Evolutionary conservation across 2,797 vertebrate species (phyloP).

Genomic region (Cetoscarus ocellatus): DNA sequence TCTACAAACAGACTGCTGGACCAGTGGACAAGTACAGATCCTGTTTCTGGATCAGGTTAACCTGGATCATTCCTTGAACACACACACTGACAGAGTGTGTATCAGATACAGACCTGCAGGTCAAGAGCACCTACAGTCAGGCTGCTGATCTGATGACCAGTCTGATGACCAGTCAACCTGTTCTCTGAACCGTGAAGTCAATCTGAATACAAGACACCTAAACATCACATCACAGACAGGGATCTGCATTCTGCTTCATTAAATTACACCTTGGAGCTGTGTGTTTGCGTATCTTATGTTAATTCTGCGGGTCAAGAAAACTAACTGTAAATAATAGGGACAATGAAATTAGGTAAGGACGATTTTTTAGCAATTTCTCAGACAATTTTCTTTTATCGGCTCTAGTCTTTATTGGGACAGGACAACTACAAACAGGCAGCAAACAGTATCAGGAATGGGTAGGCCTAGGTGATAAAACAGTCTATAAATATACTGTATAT

Average conservation of each 20-base stretch:
- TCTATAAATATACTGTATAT: too few species aligned
- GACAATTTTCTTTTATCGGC: too few species aligned
- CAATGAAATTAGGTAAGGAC: too few species aligned
- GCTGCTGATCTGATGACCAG: slow-evolving; percentile 53
- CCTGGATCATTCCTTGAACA: slow-evolving; percentile 56
- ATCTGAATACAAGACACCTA: slow-evolving; percentile 40
- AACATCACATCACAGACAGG: slow-evolving; percentile 32
- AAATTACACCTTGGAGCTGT: slow-evolving; percentile 32
- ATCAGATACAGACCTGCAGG: slow-evolving; percentile 76
- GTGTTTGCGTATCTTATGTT: neutral
- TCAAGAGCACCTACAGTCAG: slow-evolving; percentile 67
- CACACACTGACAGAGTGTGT: slow-evolving; percentile 47
- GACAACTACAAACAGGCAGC: too few species aligned
- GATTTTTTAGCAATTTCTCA: too few species aligned
- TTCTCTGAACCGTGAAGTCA: slow-evolving; percentile 49
- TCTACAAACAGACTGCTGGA: slow-evolving; percentile 63
- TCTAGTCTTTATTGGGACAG: too few species aligned
- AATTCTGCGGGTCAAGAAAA: slow-evolving; percentile 4
- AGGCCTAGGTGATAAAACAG: too few species aligned
- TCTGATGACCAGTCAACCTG: slow-evolving; percentile 52
- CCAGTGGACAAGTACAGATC: slow-evolving; percentile 72
- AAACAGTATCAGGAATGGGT: too few species aligned
- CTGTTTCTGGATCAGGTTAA: slow-evolving; percentile 82
- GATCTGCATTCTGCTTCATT: slow-evolving; percentile 27
- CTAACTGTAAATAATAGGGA: neutral